A percentile compares a stretch with the other conserved stretches of the same genome.
Conservation (phyloP, 37 sponge, comb jelly and placozoan species). For the Petrosia ficiformis region DNA sequence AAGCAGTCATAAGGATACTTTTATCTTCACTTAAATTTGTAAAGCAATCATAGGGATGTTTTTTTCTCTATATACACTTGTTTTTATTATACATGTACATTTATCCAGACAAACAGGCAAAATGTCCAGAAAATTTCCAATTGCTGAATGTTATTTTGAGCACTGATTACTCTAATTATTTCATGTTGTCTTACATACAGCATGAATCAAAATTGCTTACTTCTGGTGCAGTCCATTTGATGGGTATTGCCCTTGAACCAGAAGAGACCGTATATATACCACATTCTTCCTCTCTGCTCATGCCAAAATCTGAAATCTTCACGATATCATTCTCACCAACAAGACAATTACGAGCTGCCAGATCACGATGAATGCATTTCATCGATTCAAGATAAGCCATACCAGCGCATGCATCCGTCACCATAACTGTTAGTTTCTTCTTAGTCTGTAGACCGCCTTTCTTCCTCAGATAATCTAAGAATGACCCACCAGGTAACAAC, state of each 20-base stretch:
- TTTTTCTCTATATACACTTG: too few species aligned
- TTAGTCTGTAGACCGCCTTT: constrained; percentile 39
- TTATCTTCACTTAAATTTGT: too few species aligned
- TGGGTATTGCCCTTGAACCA: constrained; percentile 64
- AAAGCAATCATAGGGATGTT: too few species aligned
- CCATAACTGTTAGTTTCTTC: constrained; percentile 53
- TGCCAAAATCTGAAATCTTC: constrained; percentile 85
- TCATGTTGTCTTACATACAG: too few species aligned
- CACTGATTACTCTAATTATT: too few species aligned
- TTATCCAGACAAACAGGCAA: too few species aligned
- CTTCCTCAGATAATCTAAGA: constrained; percentile 82
- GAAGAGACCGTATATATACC: constrained; percentile 80
- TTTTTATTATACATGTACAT: too few species aligned
- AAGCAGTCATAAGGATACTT: too few species aligned
- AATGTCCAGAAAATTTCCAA: too few species aligned
- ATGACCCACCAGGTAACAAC: constrained; percentile 89
- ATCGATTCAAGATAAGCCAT: constrained; percentile 73
- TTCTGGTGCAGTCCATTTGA: constrained; percentile 89
- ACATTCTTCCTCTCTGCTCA: constrained; percentile 74
- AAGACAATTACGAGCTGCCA: constrained; percentile 82
- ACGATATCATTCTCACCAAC: constrained; percentile 52
- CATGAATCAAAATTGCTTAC: constrained; percentile 36
- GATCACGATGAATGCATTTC: constrained; percentile 82
- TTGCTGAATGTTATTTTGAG: too few species aligned
- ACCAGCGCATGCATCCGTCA: constrained; percentile 61